Conservation (phyloP, 2,888 invertebrate genomes). For the Ophraella communa region DNA sequence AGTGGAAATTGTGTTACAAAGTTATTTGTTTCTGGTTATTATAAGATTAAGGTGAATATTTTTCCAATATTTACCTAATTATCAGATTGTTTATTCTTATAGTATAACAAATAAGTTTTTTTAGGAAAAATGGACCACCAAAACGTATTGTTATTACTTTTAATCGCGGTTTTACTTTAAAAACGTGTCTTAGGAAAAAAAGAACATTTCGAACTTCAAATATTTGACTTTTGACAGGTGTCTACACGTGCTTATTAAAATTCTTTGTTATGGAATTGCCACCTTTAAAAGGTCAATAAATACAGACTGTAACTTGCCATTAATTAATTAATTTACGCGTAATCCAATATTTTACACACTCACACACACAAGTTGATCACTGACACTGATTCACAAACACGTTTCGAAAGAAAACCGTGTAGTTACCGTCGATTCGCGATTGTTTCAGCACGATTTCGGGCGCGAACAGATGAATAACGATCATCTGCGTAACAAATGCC, state of each 20-base stretch:
- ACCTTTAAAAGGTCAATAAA: not conserved
- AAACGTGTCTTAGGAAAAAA: too few relatives aligned
- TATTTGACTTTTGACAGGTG: not conserved
- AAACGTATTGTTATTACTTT: too few relatives aligned
- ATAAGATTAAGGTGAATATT: too few relatives aligned
- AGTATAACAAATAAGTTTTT: too few relatives aligned
- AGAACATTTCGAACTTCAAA: not conserved
- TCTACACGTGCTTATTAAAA: not conserved
- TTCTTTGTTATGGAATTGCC: not conserved
- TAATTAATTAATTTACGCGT: not conserved
- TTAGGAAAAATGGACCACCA: too few relatives aligned
- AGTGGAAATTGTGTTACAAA: too few relatives aligned
- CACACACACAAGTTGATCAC: not conserved
- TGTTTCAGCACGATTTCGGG: conserved; percentile 47
- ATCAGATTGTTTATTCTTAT: too few relatives aligned
- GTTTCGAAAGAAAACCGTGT: conserved; percentile 13
- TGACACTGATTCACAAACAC: conserved; percentile 10
- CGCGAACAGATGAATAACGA: conserved; percentile 45
- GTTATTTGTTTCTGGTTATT: too few relatives aligned
- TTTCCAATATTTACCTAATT: too few relatives aligned
- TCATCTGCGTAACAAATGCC: conserved; percentile 50
- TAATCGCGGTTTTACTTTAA: too few relatives aligned
- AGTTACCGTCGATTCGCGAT: conserved; percentile 34
- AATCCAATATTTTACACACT: conserved; percentile 2
- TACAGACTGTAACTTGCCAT: not conserved